Evolutionary conservation across 1,140 invertebrate species (phyloP).

Genomic region (Macrotrachela quadricornifera): DNA sequence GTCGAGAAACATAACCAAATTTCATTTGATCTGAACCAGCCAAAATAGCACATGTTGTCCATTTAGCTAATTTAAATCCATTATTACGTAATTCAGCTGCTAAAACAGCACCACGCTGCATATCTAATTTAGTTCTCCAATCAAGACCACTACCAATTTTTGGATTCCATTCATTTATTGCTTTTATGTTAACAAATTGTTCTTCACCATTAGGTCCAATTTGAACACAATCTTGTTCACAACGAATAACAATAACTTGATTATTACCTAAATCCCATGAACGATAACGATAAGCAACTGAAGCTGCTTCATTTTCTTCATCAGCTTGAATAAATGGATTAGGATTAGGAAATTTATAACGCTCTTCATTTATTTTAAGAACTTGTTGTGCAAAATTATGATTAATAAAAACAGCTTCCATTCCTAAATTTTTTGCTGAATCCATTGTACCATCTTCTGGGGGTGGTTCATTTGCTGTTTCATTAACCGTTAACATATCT

Average conservation of each 20-base stretch:
- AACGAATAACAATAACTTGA: conserved; percentile 68
- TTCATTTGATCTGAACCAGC: conserved; percentile 93
- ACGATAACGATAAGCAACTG: conserved; percentile 82
- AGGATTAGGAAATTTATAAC: conserved; percentile 64
- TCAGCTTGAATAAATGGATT: conserved; percentile 81
- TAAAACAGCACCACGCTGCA: conserved; percentile 82
- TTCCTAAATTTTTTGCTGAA: conserved; percentile 70
- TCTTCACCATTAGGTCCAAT: conserved; percentile 64
- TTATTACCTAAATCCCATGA: conserved; percentile 88
- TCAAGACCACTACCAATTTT: conserved; percentile 81
- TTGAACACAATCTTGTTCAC: conserved; percentile 87
- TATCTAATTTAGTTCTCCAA: conserved; percentile 90
- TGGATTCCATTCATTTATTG: conserved; percentile 96
- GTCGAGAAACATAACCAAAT: conserved; percentile 89
- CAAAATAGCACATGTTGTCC: conserved; percentile 74
- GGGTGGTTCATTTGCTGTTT: conserved; percentile 88
- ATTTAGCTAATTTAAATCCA: conserved; percentile 92
- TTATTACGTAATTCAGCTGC: conserved; percentile 96
- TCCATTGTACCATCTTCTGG: conserved; percentile 85
- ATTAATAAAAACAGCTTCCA: conserved; percentile 97
- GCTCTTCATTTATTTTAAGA: conserved; percentile 47
- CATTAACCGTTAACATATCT: conserved; percentile 86
- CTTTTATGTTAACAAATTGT: conserved; percentile 86
- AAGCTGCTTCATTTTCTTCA: conserved; percentile 51
- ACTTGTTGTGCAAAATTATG: conserved; percentile 98